Conservation (phyloP, 2,113 vertebrate species). For the Trogon surrucura region DNA sequence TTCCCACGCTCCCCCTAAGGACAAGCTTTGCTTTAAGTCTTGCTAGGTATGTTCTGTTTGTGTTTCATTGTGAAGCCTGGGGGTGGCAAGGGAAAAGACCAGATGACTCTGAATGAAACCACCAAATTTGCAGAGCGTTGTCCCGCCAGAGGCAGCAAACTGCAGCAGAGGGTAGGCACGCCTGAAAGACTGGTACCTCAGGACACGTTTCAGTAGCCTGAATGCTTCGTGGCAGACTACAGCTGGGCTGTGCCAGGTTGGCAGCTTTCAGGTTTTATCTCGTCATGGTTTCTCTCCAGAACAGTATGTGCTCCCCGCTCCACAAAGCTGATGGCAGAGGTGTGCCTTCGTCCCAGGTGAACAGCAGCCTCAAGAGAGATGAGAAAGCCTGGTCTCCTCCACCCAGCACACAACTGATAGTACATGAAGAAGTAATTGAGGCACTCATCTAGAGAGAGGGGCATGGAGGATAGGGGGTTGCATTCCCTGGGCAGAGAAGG, state of each 20-base stretch:
- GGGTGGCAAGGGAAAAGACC: neutral
- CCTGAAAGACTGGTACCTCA: neutral
- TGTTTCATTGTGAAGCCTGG: accelerated
- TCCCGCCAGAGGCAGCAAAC: neutral
- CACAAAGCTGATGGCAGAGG: neutral
- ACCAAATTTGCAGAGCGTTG: neutral
- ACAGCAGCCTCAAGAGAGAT: neutral
- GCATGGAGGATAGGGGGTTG: neutral
- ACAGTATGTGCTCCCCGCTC: accelerated
- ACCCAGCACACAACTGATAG: accelerated
- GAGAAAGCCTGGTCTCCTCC: neutral
- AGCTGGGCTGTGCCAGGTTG: neutral
- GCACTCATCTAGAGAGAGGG: neutral
- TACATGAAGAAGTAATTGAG: neutral
- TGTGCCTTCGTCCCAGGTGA: neutral
- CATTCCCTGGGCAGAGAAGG: neutral
- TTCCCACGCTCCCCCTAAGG: neutral
- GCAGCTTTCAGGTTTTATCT: neutral
- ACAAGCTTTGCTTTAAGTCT: neutral
- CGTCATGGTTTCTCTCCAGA: neutral
- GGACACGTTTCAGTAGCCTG: neutral
- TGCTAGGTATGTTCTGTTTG: neutral
- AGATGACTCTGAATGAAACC: neutral
- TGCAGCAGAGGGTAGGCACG: neutral
- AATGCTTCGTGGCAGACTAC: neutral